phyloP scores from a whole-genome alignment of 2,888 invertebrate species.

The Nebria brevicollis region DNA sequence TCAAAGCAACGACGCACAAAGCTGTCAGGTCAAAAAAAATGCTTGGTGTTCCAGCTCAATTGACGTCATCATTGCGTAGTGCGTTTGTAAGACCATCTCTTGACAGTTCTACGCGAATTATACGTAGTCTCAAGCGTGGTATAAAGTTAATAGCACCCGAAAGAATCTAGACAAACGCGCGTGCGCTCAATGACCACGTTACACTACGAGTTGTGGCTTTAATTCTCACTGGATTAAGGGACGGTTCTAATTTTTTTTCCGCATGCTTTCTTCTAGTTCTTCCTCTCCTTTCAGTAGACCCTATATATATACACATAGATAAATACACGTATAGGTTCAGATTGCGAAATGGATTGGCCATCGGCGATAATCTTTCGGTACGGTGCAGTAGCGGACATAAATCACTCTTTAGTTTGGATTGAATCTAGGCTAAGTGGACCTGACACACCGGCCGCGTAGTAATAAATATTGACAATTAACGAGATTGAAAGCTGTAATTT shows the following conservation, averaged over 20 bases:
- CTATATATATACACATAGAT: background rate
- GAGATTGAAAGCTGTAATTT: slow-evolving; percentile 30
- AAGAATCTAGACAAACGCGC: slow-evolving; percentile 21
- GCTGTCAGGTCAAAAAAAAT: background rate
- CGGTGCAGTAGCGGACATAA: background rate
- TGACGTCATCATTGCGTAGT: background rate
- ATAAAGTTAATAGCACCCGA: slow-evolving; percentile 28
- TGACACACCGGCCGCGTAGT: slow-evolving; percentile 14
- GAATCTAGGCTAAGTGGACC: slow-evolving; percentile 37
- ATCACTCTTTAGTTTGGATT: slow-evolving; percentile 27
- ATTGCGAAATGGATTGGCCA: slow-evolving; percentile 25
- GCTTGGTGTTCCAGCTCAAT: background rate
- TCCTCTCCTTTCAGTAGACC: background rate
- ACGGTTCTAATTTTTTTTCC: slow-evolving; percentile 2
- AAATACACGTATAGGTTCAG: background rate
- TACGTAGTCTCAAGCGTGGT: slow-evolving; percentile 22
- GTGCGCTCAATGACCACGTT: slow-evolving; percentile 4
- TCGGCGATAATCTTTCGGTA: slow-evolving; percentile 15
- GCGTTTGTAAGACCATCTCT: slow-evolving; percentile 3
- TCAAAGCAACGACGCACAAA: background rate
- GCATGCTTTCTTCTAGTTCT: background rate
- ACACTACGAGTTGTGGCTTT: slow-evolving; percentile 18
- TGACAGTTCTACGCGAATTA: slow-evolving; percentile 24
- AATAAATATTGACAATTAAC: slow-evolving; percentile 45
- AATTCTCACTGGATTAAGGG: slow-evolving; percentile 33